A percentile compares a stretch with the other conserved stretches of the same genome.
Conservation (phyloP, 2,113 vertebrate species). For the Neolamprologus devosi region DNA sequence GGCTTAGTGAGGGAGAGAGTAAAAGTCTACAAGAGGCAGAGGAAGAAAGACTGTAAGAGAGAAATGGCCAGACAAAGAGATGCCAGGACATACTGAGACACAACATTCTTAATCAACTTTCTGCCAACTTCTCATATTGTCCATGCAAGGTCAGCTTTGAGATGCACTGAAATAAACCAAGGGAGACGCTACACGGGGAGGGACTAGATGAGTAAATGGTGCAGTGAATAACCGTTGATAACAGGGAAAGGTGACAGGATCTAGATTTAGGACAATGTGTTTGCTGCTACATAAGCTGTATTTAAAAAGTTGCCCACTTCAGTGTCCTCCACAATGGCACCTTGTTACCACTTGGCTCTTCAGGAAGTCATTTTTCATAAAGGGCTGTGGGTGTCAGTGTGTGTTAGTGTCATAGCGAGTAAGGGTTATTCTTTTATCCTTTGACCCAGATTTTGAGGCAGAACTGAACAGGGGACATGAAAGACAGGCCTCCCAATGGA, state of each 20-base stretch:
- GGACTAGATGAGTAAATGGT: constrained; percentile 25
- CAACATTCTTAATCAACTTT: constrained; percentile 41
- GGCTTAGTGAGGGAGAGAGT: constrained; percentile 28
- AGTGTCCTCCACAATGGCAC: constrained; percentile 36
- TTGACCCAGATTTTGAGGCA: constrained; percentile 63
- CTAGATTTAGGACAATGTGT: constrained; percentile 28
- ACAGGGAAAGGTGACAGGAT: constrained; percentile 28
- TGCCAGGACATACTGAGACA: constrained; percentile 29
- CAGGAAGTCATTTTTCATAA: constrained; percentile 51
- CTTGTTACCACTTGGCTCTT: constrained; percentile 34
- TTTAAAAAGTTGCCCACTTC: constrained; percentile 19
- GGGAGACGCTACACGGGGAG: constrained; percentile 2
- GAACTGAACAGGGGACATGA: constrained; percentile 57
- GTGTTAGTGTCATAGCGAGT: constrained; percentile 20
- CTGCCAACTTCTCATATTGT: constrained; percentile 49
- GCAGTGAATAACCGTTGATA: constrained; percentile 32
- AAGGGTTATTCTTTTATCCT: constrained; percentile 59
- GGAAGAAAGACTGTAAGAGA: not conserved
- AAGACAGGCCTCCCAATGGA: constrained; percentile 60
- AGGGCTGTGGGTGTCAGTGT: not conserved
- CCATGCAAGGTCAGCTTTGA: constrained; percentile 31
- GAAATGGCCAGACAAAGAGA: constrained; percentile 17
- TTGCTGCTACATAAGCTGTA: constrained; percentile 20
- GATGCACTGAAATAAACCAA: constrained; percentile 32
- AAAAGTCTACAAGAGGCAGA: constrained; percentile 5